Percentiles rank a stretch among this genome's conserved stretches.
Conservation (phyloP, 2,113 vertebrate species). For the Phainopepla nitens region DNA sequence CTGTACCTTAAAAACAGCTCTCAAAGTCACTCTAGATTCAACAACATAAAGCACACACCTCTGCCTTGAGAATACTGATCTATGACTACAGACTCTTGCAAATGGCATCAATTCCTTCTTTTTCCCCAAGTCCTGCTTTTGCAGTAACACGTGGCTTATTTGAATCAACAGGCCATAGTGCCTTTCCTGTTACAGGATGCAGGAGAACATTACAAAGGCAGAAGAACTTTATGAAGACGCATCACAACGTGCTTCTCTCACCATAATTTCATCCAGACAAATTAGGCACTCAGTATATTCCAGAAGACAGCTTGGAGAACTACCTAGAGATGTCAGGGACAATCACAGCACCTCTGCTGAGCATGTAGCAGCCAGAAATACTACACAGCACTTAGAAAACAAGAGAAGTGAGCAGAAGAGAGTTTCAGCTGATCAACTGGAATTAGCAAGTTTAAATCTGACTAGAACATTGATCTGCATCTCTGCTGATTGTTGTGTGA, state of each 20-base stretch:
- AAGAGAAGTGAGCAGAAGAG: not conserved
- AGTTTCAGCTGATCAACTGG: not conserved
- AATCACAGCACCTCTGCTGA: not conserved
- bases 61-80: not conserved
- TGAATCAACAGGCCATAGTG: not conserved
- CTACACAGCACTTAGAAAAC: not conserved
- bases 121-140: not conserved
- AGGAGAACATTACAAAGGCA: not conserved
- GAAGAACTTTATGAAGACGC: not conserved
- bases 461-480: not conserved
- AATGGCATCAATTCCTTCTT: not conserved
- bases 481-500: not conserved
- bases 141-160: not conserved
- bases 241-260: not conserved
- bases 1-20: not conserved
- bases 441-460: not conserved
- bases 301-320: not conserved
- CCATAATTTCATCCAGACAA: not conserved
- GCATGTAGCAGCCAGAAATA: not conserved
- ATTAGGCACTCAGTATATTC: not conserved
- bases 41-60: not conserved
- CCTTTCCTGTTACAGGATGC: not conserved
- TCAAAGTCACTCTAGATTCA: not conserved
- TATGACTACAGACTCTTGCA: not conserved
- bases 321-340: not conserved